Base-by-base conservation (phyloP, 2,113 vertebrate species). In the Rhegmatorhina hoffmannsi region DNA sequence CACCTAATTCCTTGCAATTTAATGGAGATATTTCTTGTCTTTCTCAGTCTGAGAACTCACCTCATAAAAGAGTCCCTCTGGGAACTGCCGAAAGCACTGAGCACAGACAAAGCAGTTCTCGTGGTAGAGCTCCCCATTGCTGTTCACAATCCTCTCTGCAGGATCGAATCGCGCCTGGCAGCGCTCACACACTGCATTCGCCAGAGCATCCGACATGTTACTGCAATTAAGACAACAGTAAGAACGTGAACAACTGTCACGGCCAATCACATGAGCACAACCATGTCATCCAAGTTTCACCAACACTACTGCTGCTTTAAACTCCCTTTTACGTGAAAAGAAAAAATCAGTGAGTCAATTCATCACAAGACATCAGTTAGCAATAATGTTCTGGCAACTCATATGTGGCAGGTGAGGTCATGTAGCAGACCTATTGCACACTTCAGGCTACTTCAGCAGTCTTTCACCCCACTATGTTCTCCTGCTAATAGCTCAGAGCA, bases 51-150 rank as follows among this genome's bases (percentile, higher is more conserved):
- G 38, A 15, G 10, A 46, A 21, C 97, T 98, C 83, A 98, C 98
- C 98, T 98, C 98, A 10, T 98, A 98, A 50, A 98, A 98, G 86
- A 98, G 98, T 20, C 98, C 98, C 40, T 98, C 98, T 0, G 98
- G 98, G 86, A 98, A 98, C 14, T 97, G 98, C 21, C 97, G 97
- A 53, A 98, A 98, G 84, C 98, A 98, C 95, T 98, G 98, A 7
- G 98, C 98, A 2, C 98, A 98, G 74, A 98, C 98, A 3, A 98
- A 98, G 97, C 98, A 98, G 66, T 96, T 96, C 73, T 98, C 98
- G 0, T 98, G 98, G 29, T 97, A 98, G 17, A 98, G 97, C 33
- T 98, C 97, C 66, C 98, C 98, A 0, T 96, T 97, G 95, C 98
- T 98, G 95, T 98, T 98, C 33, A 98, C 97, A 2, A 98, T 98